Conservation (phyloP, 2,113 vertebrate genomes). For the Xenus cinereus region DNA sequence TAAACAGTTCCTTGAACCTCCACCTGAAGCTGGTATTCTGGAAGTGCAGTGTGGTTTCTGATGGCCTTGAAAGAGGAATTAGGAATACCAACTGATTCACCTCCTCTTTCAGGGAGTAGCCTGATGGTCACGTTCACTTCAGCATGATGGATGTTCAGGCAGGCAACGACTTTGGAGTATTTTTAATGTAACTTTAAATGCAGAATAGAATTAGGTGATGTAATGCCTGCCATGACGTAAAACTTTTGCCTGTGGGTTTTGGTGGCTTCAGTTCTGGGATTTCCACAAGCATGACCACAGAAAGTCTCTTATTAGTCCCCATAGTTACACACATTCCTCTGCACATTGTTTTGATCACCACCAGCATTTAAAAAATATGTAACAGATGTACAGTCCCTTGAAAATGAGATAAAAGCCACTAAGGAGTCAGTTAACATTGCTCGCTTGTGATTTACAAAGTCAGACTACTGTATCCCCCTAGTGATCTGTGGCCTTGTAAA, state of each 20-base stretch:
- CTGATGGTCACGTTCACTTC: background rate
- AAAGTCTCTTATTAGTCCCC: background rate
- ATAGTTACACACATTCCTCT: background rate
- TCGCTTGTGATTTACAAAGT: slow-evolving; percentile 7
- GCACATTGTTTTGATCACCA: background rate
- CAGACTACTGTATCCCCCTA: background rate
- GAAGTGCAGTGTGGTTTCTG: background rate
- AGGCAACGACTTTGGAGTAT: background rate
- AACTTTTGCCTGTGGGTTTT: background rate
- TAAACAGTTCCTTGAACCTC: background rate
- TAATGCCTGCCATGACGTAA: background rate
- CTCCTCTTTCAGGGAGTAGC: background rate
- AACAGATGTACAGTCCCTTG: background rate
- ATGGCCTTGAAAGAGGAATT: background rate
- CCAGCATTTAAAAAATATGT: background rate
- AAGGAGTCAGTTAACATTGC: background rate
- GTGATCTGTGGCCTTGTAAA: slow-evolving; percentile 34
- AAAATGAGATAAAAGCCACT: background rate
- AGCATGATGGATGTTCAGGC: background rate
- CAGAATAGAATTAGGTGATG: background rate
- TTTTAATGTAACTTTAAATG: background rate
- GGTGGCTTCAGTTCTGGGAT: background rate
- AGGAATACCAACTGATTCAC: fast-evolving
- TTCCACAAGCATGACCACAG: background rate
- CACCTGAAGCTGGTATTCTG: background rate